Conservation (phyloP, 2,113 vertebrate species). For the Psilopsiagon aurifrons region DNA sequence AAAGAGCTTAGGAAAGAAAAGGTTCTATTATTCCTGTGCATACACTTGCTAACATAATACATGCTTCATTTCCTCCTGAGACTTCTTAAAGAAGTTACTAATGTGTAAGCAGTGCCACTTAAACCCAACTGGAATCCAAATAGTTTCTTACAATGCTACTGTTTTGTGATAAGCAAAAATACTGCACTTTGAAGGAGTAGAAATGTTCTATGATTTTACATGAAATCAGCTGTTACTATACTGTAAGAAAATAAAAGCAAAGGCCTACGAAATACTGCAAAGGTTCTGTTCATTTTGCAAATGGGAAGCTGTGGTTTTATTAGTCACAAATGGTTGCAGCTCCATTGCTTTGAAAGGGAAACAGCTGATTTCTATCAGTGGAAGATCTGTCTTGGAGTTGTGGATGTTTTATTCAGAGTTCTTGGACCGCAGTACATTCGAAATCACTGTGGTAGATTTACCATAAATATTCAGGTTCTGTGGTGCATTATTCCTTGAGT, state of each 20-base stretch:
- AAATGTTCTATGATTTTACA: constrained; percentile 54
- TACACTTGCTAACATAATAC: neutral
- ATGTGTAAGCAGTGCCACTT: constrained; percentile 20
- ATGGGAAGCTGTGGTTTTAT: neutral
- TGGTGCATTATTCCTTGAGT: neutral
- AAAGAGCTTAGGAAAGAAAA: neutral
- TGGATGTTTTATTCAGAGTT: constrained; percentile 12
- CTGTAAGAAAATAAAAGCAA: constrained; percentile 18
- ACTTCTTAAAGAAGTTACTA: neutral
- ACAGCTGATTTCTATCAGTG: neutral
- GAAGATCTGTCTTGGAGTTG: neutral
- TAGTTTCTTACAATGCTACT: neutral
- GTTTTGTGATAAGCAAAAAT: constrained; percentile 2
- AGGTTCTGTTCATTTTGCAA: neutral
- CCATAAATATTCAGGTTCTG: constrained; percentile 25
- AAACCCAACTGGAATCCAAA: neutral
- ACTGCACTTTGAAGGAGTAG: neutral
- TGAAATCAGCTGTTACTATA: constrained; percentile 37
- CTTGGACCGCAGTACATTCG: neutral
- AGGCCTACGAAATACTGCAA: neutral
- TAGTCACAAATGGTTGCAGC: neutral
- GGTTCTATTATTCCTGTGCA: neutral
- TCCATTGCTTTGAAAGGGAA: neutral
- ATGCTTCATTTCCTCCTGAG: neutral
- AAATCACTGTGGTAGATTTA: neutral